A percentile compares a stretch with the other conserved stretches of the same genome.
Conservation (phyloP, 1,140 invertebrate genomes). For the Trichonephila inaurata region DNA sequence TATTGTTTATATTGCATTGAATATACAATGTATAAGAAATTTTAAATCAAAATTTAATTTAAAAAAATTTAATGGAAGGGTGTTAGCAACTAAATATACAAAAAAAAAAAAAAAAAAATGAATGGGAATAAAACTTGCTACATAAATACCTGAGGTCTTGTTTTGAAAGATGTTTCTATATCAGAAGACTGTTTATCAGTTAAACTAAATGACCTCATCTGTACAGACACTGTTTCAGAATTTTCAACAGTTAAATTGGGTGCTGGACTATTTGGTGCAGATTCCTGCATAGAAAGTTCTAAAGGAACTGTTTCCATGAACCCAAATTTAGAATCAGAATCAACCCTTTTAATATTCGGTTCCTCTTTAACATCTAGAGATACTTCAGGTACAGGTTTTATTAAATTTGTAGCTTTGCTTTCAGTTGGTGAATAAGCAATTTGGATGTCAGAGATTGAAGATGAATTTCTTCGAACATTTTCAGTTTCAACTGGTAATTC, state of each 20-base stretch:
- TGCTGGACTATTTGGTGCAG: background rate
- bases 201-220: constrained; percentile 50
- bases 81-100: no score
- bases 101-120: no score
- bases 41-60: no score
- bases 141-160: constrained; percentile 28
- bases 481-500: constrained; percentile 62
- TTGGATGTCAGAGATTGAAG: background rate
- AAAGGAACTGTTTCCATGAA: constrained; percentile 69
- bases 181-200: background rate
- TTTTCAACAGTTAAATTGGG: constrained; percentile 22
- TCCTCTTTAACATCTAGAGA: background rate
- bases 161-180: background rate
- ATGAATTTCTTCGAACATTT: constrained; percentile 44
- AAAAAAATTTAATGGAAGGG: no score
- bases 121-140: no score
- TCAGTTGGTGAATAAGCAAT: background rate
- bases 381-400: background rate
- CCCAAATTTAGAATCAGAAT: constrained; percentile 71
- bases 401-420: background rate
- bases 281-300: constrained; percentile 50
- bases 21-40: no score
- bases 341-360: constrained; percentile 41
- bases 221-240: constrained; percentile 30
- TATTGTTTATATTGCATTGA: no score